Evolutionary conservation across 2,113 vertebrate species (phyloP).

Genomic region (Ivindomyrus marchei): DNA sequence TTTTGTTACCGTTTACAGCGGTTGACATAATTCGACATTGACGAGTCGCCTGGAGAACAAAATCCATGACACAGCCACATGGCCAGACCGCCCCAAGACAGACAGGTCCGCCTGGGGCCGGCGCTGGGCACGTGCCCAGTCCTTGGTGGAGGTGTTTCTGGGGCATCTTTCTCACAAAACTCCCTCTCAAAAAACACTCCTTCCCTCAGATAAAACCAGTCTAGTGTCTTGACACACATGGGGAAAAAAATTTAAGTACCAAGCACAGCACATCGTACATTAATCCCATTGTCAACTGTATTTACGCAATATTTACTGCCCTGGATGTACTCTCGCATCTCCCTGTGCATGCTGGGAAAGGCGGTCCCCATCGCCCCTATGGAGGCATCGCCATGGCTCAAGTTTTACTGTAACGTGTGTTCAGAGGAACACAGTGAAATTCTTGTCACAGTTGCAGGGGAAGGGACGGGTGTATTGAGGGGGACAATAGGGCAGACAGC

Average conservation of each 20-base stretch:
- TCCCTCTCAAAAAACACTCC: background rate
- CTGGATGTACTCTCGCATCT: background rate
- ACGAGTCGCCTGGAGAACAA: background rate
- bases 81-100: background rate
- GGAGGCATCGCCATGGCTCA: background rate
- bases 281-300: background rate
- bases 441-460: background rate
- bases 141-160: background rate
- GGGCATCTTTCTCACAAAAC: background rate
- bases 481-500: background rate
- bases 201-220: background rate
- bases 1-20: background rate
- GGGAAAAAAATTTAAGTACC: background rate
- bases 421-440: background rate
- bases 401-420: background rate
- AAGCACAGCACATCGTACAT: background rate
- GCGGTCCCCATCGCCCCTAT: background rate
- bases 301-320: background rate
- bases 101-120: background rate
- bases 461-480: background rate
- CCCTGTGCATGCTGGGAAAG: background rate
- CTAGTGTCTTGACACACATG: background rate
- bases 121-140: background rate
- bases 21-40: background rate
- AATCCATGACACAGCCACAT: background rate